Conservation (phyloP, 2,797 vertebrate genomes). For the Natrix natrix region DNA sequence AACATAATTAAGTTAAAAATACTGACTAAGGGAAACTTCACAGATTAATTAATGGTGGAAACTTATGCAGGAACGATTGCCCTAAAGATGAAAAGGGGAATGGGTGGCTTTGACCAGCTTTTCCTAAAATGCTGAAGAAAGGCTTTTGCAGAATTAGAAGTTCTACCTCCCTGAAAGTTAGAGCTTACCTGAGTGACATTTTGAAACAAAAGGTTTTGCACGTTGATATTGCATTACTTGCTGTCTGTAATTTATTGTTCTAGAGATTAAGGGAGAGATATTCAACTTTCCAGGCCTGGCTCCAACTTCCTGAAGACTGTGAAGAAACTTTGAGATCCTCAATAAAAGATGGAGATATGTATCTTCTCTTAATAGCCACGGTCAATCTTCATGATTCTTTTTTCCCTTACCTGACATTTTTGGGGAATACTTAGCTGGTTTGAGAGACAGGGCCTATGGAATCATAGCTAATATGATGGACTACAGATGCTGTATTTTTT, state of each 20-base stretch:
- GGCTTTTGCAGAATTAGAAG: slow-evolving; percentile 22
- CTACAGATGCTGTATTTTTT: no score
- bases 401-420: background rate
- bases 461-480: no score
- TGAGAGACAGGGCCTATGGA: no score
- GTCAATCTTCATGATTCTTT: background rate
- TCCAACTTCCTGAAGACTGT: background rate
- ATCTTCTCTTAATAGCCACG: no score
- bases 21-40: slow-evolving; percentile 56
- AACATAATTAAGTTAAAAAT: slow-evolving; percentile 60
- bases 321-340: background rate
- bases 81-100: slow-evolving; percentile 50
- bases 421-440: background rate
- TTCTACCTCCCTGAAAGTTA: slow-evolving; percentile 48
- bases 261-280: background rate
- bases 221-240: slow-evolving; percentile 12
- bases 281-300: background rate
- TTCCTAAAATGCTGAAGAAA: slow-evolving; percentile 37
- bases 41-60: slow-evolving; percentile 63
- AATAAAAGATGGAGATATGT: background rate
- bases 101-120: slow-evolving; percentile 57
- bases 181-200: slow-evolving; percentile 17
- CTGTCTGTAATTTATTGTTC: slow-evolving; percentile 6
- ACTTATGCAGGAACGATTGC: slow-evolving; percentile 54
- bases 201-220: background rate